Percentiles rank a stretch among this genome's conserved stretches.
phyloP scores from a whole-genome alignment of 2,888 invertebrate species.

The Lysandra coridon region DNA sequence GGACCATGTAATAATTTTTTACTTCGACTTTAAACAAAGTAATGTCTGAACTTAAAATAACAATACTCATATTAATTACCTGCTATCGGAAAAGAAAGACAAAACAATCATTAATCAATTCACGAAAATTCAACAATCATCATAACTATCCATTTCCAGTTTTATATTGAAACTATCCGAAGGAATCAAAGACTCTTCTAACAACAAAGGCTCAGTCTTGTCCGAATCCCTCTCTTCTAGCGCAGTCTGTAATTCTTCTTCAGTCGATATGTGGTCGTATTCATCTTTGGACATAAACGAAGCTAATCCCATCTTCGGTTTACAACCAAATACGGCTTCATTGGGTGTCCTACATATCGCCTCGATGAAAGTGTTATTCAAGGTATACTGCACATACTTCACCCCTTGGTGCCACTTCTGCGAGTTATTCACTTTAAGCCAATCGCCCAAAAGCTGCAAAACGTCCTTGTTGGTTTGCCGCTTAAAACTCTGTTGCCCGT shows the following conservation, averaged over 20 bases:
- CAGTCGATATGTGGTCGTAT: slow-evolving; percentile 50
- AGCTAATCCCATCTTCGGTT: slow-evolving; percentile 51
- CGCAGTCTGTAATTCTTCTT: slow-evolving; percentile 39
- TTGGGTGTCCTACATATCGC: slow-evolving; percentile 53
- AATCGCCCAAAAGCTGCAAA: slow-evolving; percentile 51
- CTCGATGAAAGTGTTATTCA: slow-evolving; percentile 53
- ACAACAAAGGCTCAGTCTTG: slow-evolving; percentile 46
- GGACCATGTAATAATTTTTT: too few relatives aligned
- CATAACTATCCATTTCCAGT: slow-evolving; percentile 43
- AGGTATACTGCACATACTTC: slow-evolving; percentile 54
- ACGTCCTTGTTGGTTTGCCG: slow-evolving; percentile 56
- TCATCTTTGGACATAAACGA: slow-evolving; percentile 46
- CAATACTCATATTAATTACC: background rate
- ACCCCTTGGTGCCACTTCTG: slow-evolving; percentile 57
- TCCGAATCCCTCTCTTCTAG: slow-evolving; percentile 45
- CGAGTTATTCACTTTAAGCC: slow-evolving; percentile 50
- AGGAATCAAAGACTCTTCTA: slow-evolving; percentile 52
- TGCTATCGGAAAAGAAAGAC: background rate
- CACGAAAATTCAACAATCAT: slow-evolving; percentile 1
- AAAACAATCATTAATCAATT: background rate
- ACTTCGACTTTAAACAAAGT: too few relatives aligned
- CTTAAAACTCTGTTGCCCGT: slow-evolving; percentile 44
- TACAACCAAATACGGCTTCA: slow-evolving; percentile 52
- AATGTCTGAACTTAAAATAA: too few relatives aligned
- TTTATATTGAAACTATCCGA: slow-evolving; percentile 52